phyloP scores from a whole-genome alignment of 2,888 invertebrate species.

The Tenthredo distinguenda region DNA sequence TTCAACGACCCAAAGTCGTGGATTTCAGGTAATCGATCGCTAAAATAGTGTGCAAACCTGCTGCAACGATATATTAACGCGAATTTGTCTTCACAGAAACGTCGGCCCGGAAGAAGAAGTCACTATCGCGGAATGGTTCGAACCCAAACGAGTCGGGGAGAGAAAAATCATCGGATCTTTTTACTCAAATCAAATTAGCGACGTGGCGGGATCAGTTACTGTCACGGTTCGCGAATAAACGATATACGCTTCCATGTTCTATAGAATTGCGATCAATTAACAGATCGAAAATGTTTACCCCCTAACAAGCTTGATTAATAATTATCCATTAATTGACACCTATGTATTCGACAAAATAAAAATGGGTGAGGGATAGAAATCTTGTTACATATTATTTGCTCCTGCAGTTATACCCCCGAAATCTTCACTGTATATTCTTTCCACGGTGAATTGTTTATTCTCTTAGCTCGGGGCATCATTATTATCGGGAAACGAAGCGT shows the following conservation, averaged over 20 bases:
- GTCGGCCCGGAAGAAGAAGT: conserved; percentile 84
- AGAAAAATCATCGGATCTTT: conserved; percentile 84
- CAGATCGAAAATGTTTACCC: not conserved
- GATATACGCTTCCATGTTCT: not conserved
- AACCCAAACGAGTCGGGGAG: conserved; percentile 82
- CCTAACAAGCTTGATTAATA: not conserved
- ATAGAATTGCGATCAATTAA: not conserved
- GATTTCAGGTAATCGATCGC: conserved; percentile 1
- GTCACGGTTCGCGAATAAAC: conserved; percentile 80
- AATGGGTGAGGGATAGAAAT: not conserved
- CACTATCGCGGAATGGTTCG: conserved; percentile 82
- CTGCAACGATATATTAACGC: not conserved
- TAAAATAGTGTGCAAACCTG: conserved; percentile 49
- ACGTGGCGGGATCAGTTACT: conserved; percentile 82
- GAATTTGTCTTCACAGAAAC: conserved; percentile 80
- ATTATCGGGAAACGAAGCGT: not conserved
- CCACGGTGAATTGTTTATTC: not conserved
- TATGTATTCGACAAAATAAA: not conserved
- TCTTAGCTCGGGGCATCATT: not conserved
- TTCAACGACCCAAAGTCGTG: conserved; percentile 82
- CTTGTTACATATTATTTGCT: not conserved
- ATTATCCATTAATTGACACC: not conserved
- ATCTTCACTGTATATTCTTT: not conserved
- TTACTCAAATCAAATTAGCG: conserved; percentile 84
- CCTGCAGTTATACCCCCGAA: not conserved